Percentiles rank a stretch among this genome's conserved stretches.
These are phyloP conservation scores for Xestia rhomboidea DNA, from an alignment of 2,888 invertebrate genomes.

Conservation along the genomic window DNA sequence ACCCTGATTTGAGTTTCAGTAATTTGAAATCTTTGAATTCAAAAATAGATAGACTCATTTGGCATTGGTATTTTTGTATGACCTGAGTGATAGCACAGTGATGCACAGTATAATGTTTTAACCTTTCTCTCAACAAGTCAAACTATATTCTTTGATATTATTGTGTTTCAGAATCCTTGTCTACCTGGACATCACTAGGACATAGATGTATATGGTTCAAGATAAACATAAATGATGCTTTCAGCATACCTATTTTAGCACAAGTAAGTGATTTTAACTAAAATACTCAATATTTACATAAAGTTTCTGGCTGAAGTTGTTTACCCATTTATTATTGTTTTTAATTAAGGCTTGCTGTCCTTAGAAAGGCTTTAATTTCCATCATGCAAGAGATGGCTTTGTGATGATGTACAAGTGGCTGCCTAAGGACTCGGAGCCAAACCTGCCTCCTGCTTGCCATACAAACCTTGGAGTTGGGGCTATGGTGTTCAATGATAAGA, in stretches of 20 bases:
- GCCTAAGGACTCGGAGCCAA: conserved; percentile 90
- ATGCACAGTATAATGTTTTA: background rate
- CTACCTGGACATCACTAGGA: conserved; percentile 92
- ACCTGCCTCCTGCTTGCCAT: conserved; percentile 94
- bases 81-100: background rate
- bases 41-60: background rate
- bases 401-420: conserved; percentile 96
- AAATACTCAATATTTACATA: conserved; percentile 5
- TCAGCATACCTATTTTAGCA: conserved; percentile 93
- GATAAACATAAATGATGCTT: conserved; percentile 92
- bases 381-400: conserved; percentile 95
- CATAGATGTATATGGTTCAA: conserved; percentile 95
- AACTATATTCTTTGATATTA: background rate
- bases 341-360: conserved; percentile 78
- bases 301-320: conserved; percentile 15
- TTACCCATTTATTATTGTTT: conserved; percentile 57
- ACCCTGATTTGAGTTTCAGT: background rate
- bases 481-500: conserved; percentile 94
- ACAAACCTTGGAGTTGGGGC: conserved; percentile 96
- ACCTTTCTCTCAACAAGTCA: background rate
- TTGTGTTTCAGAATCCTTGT: conserved; percentile 92
- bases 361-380: conserved; percentile 96
- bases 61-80: background rate
- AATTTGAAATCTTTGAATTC: background rate
- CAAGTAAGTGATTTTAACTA: conserved; percentile 87